These are phyloP conservation scores for Panthera uncia DNA, from an alignment of 2,113 vertebrate genomes.

Conservation along the genomic window DNA sequence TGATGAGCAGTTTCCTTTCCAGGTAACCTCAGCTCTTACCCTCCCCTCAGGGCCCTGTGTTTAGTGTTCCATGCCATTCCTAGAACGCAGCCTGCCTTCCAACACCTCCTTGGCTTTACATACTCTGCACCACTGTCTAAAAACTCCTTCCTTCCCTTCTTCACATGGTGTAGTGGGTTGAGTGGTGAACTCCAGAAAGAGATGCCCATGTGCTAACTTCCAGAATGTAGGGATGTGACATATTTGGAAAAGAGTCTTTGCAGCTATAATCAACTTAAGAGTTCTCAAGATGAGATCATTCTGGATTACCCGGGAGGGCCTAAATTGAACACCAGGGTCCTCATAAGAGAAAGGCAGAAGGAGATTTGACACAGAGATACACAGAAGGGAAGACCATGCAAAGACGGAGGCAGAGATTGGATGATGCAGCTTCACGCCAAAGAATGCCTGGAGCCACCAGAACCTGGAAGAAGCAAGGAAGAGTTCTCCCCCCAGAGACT, in stretches of 20 bases:
- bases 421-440: not conserved
- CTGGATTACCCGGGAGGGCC: not conserved
- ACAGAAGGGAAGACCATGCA: not conserved
- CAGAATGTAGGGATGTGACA: not conserved
- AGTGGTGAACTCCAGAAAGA: not conserved
- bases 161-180: not conserved
- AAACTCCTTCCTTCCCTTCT: not conserved
- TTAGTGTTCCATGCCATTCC: not conserved
- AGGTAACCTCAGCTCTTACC: not conserved
- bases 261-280: not conserved
- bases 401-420: not conserved
- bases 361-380: not conserved
- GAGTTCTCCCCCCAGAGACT: not conserved
- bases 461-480: not conserved
- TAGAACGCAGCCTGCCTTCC: not conserved
- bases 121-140: not conserved
- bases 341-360: not conserved
- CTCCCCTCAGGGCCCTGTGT: no score
- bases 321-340: not conserved
- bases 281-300: not conserved
- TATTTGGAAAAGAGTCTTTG: not conserved
- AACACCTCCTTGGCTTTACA: not conserved
- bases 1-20: not conserved
- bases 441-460: accelerated
- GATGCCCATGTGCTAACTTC: not conserved